Base-by-base conservation (phyloP, 1,140 invertebrate species). In the Psilanteris sp. region DNA sequence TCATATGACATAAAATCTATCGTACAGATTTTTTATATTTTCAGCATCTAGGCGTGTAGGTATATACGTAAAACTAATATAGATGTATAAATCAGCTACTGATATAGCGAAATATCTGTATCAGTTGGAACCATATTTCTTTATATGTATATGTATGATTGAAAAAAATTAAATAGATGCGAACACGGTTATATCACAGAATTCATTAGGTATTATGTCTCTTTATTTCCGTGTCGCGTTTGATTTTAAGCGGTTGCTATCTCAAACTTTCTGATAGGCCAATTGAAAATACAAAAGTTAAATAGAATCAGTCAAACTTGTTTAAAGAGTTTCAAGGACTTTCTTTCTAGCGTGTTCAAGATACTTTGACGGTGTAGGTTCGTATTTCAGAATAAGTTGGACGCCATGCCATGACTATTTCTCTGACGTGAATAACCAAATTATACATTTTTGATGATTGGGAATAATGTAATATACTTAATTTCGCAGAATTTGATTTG, bases 271-370 rank as follows among this genome's bases (percentile, higher is more conserved):
- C 55, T 10, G 46, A 13, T 32, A 68, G 62, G 16, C 57, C 68
- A 78, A 76, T 78, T 78, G 71, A 79, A 81, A 80, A 79, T 73
- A 71, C 71, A 59, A 77, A 80, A 82, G 81, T 81, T 79, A 82
- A 82, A 81, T 79, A 79, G 77, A 82, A 79, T 81, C 74, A 79
- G 79, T 81, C 77, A 75, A 79, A 79, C 79, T 82, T 75, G 77
- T 71, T 78, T 73, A 77, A 79, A 75, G 66, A 79, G 66, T 79
- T 70, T 79, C 62, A 72, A 79, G 72, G 72, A 79, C 73, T 77
- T 71, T 62, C 41, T 71, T 59, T 44, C 52, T 71, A 27, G 55
- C 59, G 44, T 73, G 72, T 57, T 59, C 36, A 32, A 55, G 66
- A 66, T 77, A 77, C 44, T 70, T 70, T 20, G 6, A 41, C 31